Evolutionary conservation across 2,113 vertebrate genomes (phyloP), one percentile per base, ranked within the genome.

Genomic region (Forbesichthys agassizii): DNA sequence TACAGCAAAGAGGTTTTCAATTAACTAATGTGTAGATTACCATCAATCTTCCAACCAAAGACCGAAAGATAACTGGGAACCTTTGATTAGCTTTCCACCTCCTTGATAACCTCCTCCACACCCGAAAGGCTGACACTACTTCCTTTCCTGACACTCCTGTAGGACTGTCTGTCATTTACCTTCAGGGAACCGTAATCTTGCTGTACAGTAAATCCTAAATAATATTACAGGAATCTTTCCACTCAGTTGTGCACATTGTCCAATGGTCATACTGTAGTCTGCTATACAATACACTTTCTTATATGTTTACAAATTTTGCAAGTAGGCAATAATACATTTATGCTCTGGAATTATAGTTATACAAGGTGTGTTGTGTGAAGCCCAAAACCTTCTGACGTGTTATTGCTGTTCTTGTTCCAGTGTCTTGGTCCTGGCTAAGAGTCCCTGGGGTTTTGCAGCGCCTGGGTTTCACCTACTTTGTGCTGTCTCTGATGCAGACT

Each of bases 1-100:
- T 82, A 79, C 67, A 69, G 80, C 88, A 89, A 90, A 93, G 87
- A 92, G 92, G 83, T 90, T 92, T 93, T 91, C 92, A 92, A 93
- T 94, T 92, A 93, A 92, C 89, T 93, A 93, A 94, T 92, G 90
- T 89, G 82, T 74, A 92, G 92, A 93, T 93, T 90, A 89, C 75
- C 82, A 93, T 93, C 92, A 89, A 90, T 92, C 92, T 89, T 74
- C 58, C 72, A 59, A 52, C 9, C 33, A 66, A 27, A 27, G 69
- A 67, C 78, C 7, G 33, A 66, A 73, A 88, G 89, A 93, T 90
- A 88, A 86, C 73, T 54, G 74, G 57, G 67, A 80, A 84, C 82
- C 84, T 88, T 80, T 83, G 79, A 86, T 81, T 56, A 67, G 73
- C 71, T 74, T 74, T 66, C 74, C 71, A 77, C 72, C 33, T 84